Conservation (phyloP, 2,888 invertebrate species). For the Pristionchus maxplancki region DNA sequence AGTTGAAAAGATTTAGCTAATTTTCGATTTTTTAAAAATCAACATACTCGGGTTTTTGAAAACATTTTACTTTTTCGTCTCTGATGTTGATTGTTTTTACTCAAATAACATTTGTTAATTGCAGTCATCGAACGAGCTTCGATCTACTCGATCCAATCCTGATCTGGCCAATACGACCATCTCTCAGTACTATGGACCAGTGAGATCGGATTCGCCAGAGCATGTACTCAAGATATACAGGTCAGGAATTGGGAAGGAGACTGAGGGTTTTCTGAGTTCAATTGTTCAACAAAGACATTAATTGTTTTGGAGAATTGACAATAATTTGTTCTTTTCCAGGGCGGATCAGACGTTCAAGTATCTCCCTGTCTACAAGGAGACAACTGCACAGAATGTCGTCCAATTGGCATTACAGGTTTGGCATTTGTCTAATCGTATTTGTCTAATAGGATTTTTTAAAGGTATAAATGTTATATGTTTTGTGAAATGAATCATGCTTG, state of each 20-base stretch:
- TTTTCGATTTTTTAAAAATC: too few species aligned
- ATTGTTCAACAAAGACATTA: too few species aligned
- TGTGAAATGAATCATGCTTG: too few species aligned
- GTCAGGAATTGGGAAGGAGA: conserved; percentile 79
- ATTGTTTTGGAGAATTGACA: too few species aligned
- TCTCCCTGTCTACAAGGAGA: conserved; percentile 92
- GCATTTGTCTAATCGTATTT: too few species aligned
- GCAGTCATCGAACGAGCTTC: conserved; percentile 62
- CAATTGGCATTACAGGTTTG: conserved; percentile 90
- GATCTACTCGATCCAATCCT: conserved; percentile 78
- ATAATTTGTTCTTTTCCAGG: conserved; percentile 79
- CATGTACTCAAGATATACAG: conserved; percentile 89
- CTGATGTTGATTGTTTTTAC: too few species aligned
- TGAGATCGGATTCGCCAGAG: conserved; percentile 85
- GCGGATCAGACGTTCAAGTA: conserved; percentile 97
- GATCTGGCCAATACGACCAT: conserved; percentile 75
- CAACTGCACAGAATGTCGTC: conserved; percentile 87
- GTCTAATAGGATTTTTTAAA: too few species aligned
- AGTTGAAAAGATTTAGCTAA: too few species aligned
- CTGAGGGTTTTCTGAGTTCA: neutral
- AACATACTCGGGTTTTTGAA: too few species aligned
- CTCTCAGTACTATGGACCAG: conserved; percentile 71
- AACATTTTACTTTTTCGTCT: too few species aligned
- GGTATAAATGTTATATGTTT: too few species aligned
- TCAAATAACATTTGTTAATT: too few species aligned